Evolutionary conservation across 2,113 vertebrate genomes (phyloP), one percentile per base, ranked within the genome.

Genomic region (Xiphophorus hellerii): DNA sequence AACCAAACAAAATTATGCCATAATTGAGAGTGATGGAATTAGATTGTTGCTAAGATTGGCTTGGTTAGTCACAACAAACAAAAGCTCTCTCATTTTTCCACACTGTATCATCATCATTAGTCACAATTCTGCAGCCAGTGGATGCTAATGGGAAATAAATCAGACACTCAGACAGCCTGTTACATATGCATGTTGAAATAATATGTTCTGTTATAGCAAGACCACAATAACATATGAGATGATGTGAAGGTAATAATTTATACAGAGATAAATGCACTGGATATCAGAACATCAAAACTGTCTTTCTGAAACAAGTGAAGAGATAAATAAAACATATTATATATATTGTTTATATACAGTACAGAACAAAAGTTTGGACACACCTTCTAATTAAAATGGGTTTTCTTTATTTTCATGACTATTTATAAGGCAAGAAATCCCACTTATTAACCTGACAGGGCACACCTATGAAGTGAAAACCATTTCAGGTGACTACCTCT

Each of bases 241-340:
- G 17, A 60, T 37, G 30, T 22, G 28, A 22, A 62, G 63, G 8
- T 28, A 60, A 27, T 62, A 8, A 70, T 73, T 69, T 58, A 33
- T 71, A 70, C 39, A 78, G 14, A 71, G 62, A 76, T 60, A 74
- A 62, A 39, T 51, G 58, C 39, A 30, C 44, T 69, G 54, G 31
- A 28, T 66, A 29, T 66, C 39, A 70, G 17, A 11, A 51, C 27
- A 44, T 51, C 17, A 22, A 37, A 17, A 84, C 29, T 73, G 77
- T 33, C 71, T 39, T 71, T 20, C 65, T 58, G 69, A 78, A 62
- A 68, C 37, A 44, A 2, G 42, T n/a, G 29, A 80, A 51, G 65
- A 61, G n/a, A n/a, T n/a, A n/a, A n/a, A n/a, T n/a, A n/a, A n/a
- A n/a, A n/a, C n/a, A n/a, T n/a, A n/a, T n/a, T n/a, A n/a, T n/a